These are phyloP conservation scores for Halictus rubicundus DNA, from an alignment of 1,140 invertebrate species.

Conservation along the genomic window DNA sequence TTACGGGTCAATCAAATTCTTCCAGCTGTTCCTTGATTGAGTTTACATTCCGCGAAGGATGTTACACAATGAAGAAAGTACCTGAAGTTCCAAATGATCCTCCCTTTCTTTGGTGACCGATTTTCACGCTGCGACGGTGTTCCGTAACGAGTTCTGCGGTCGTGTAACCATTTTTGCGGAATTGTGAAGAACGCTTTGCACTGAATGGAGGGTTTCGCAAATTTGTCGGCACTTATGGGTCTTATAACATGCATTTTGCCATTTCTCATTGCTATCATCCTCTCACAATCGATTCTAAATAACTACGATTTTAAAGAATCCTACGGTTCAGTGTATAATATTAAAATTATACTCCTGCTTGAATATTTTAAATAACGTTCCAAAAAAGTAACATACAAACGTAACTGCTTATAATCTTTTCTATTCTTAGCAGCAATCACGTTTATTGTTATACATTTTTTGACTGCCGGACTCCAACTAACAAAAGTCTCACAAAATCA, in stretches of 20 bases:
- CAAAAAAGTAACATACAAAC: no score
- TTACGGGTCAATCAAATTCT: conserved; percentile 26
- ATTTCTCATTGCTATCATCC: not conserved
- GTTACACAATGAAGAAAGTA: not conserved
- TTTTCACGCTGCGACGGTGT: conserved; percentile 30
- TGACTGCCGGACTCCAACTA: no score
- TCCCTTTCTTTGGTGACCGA: conserved; percentile 25
- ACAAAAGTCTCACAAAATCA: no score
- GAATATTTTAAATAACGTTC: no score
- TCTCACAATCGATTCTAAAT: not conserved
- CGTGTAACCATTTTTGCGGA: conserved; percentile 39
- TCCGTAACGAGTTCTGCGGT: conserved; percentile 32
- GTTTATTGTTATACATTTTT: no score
- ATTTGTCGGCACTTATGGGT: not conserved
- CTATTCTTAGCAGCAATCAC: no score
- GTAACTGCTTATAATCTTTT: no score
- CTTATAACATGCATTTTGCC: not conserved
- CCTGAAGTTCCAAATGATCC: conserved; percentile 50
- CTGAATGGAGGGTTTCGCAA: not conserved
- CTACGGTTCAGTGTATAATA: no score
- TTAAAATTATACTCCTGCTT: no score
- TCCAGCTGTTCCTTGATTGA: conserved; percentile 29
- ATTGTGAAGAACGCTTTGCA: conserved; percentile 20
- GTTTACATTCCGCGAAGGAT: conserved; percentile 25
- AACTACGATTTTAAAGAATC: no score